Evolutionary conservation across 2,113 vertebrate species (phyloP), one percentile per base, ranked within the genome.

Genomic region (Daboia siamensis): DNA sequence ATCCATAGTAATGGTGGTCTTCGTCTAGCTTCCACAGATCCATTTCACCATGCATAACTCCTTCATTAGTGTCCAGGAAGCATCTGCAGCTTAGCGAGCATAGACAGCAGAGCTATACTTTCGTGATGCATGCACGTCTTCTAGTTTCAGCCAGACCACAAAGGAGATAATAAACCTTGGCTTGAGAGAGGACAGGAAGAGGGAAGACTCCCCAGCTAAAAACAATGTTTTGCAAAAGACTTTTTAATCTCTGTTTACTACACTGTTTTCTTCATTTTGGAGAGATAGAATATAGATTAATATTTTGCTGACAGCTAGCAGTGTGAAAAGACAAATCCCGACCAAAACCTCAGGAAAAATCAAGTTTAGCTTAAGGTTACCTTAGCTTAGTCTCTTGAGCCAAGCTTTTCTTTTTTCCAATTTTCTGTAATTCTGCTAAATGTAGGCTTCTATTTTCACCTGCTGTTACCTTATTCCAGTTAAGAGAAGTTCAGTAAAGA

Each of bases 181-280:
- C 46, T 11, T 64, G 7, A 9, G 13, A 29, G 24, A 17, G 21
- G 48, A 48, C 3, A 8, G 2, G 6, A 48, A 24, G 23, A 23
- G 5, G 44, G 52, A 90, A 80, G 59, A 54, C 54, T 64, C 24
- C 23, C 11, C 39, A 51, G 55, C 39, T 29, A n/a, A 13, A 11
- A 29, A 86, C 24, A 69, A 1, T 69, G 64, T n/a, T 39, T 24
- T 33, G 23, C 51, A 51, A 64, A 64, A 84, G n/a, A 56, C 59
- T 91, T 88, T 0, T 21, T 20, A 15, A 69, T 64, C 87, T 23
- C 1, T 61, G n/a, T 69, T 69, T 29, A 69, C 33, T n/a, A 6
- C 33, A 7, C 0, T 0, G 74, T 46, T 15, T 24, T 29, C 89
- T 69, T 69, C 29, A 33, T 12, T 17, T 69, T 69, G 29, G 5